Conservation (phyloP, 2,888 invertebrate species). For the Metacarcinus magister region DNA sequence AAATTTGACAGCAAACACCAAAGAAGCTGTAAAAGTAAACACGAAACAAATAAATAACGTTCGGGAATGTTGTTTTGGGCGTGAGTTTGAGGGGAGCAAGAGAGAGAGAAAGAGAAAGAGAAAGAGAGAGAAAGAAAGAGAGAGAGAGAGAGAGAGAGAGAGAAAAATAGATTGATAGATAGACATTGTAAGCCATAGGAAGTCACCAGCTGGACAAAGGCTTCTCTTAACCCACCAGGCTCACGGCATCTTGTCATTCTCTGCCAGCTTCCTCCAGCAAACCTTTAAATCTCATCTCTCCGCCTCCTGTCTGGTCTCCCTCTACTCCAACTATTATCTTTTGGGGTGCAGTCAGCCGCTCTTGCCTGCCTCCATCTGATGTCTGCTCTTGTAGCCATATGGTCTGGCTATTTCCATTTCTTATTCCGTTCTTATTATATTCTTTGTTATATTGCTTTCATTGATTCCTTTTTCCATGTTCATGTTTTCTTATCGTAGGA, state of each 20-base stretch:
- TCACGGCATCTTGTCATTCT: background rate
- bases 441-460: too few species aligned
- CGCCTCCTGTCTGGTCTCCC: background rate
- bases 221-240: background rate
- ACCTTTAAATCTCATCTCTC: background rate
- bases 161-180: background rate
- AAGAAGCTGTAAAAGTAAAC: too few species aligned
- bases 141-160: background rate
- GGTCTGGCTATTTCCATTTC: too few species aligned
- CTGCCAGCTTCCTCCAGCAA: background rate
- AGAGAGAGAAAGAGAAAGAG: too few species aligned
- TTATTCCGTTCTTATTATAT: too few species aligned
- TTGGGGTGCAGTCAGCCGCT: background rate
- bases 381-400: background rate
- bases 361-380: background rate
- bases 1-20: too few species aligned
- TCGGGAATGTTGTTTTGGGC: too few species aligned
- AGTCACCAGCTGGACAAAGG: background rate
- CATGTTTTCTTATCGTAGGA: too few species aligned
- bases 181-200: background rate
- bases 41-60: too few species aligned
- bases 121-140: background rate
- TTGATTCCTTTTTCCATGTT: too few species aligned
- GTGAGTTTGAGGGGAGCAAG: too few species aligned
- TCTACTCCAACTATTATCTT: background rate